These are phyloP conservation scores for Lepus americanus DNA, from an alignment of 2,113 vertebrate genomes.

Conservation along the genomic window DNA sequence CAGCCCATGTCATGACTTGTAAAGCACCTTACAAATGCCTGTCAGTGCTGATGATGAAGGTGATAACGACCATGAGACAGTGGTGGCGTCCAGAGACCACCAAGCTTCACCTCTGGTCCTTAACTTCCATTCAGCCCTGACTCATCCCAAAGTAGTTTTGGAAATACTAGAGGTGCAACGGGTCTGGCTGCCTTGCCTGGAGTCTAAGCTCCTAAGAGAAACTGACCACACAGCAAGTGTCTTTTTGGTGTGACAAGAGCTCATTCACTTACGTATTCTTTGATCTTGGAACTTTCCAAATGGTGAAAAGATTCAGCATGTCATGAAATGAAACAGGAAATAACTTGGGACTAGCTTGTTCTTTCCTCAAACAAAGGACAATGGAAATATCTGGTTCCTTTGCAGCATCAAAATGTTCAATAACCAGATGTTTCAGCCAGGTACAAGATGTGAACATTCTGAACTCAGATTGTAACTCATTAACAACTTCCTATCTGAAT, in stretches of 20 bases:
- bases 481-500: constrained; percentile 61
- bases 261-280: neutral
- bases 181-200: neutral
- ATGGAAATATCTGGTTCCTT: constrained; percentile 53
- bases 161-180: neutral
- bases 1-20: neutral
- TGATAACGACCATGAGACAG: neutral
- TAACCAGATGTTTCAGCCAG: constrained; percentile 68
- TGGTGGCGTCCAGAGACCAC: neutral
- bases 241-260: neutral
- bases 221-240: neutral
- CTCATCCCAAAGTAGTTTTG: neutral
- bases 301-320: constrained; percentile 47
- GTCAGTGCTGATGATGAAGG: neutral
- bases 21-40: neutral
- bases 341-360: constrained; percentile 58
- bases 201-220: neutral
- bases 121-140: constrained; percentile 14
- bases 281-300: constrained; percentile 1
- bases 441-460: constrained; percentile 72
- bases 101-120: constrained; percentile 33
- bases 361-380: constrained; percentile 56
- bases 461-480: constrained; percentile 67
- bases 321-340: constrained; percentile 66
- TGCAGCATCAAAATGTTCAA: constrained; percentile 67